These are phyloP conservation scores for Thyatira batis DNA, from an alignment of 2,888 invertebrate species.

Conservation along the genomic window DNA sequence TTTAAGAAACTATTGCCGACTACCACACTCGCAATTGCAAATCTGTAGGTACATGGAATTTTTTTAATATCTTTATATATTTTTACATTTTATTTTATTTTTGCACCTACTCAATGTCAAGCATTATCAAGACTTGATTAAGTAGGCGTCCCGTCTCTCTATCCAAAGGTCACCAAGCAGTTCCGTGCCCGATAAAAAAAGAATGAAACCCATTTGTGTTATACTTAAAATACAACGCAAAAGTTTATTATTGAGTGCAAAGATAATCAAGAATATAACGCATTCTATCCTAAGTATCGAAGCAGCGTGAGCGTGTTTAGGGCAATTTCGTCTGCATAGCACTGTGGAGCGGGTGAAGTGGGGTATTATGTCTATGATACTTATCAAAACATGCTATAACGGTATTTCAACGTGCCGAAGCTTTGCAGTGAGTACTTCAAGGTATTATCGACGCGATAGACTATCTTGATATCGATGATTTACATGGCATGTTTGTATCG, in stretches of 20 bases:
- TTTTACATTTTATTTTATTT: too few relatives aligned
- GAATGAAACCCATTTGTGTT: too few relatives aligned
- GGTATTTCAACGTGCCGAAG: constrained; percentile 32
- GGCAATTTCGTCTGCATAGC: constrained; percentile 33
- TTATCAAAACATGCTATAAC: constrained; percentile 48
- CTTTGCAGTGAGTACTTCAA: not conserved
- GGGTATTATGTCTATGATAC: constrained; percentile 40
- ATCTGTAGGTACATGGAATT: too few relatives aligned
- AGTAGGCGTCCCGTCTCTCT: too few relatives aligned
- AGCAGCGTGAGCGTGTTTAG: constrained; percentile 25
- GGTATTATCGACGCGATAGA: not conserved
- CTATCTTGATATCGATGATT: not conserved
- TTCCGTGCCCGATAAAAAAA: too few relatives aligned
- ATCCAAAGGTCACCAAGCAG: too few relatives aligned
- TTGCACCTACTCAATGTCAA: too few relatives aligned
- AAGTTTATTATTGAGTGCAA: not conserved
- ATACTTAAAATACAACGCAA: too few relatives aligned
- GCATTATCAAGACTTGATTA: too few relatives aligned
- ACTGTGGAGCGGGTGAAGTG: constrained; percentile 9
- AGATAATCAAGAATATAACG: constrained; percentile 4
- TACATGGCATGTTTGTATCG: not conserved
- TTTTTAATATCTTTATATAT: too few relatives aligned
- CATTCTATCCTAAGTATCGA: constrained; percentile 10
- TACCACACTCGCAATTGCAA: too few relatives aligned
- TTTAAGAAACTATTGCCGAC: too few relatives aligned